Evolutionary conservation across 2,113 vertebrate genomes (phyloP).

Genomic region (Paedocypris sp.): DNA sequence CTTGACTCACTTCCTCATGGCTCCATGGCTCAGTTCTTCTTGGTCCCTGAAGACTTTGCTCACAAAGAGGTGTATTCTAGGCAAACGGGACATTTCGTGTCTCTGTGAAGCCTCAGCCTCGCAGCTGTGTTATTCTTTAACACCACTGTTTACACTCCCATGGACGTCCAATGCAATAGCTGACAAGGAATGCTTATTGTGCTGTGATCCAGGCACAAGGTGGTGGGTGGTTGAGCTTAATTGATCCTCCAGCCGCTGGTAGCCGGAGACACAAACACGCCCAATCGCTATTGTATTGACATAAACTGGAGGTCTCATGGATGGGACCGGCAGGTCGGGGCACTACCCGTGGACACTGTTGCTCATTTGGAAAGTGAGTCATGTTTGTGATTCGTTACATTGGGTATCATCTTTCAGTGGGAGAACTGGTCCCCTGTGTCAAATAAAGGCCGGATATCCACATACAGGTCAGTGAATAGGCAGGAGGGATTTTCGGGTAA

Average conservation of each 20-base stretch:
- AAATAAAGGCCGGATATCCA: conserved; percentile 93
- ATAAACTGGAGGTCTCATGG: conserved; percentile 72
- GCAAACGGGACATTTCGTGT: conserved; percentile 75
- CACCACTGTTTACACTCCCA: conserved; percentile 63
- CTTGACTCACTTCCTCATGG: conserved; percentile 33
- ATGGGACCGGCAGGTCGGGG: conserved; percentile 48
- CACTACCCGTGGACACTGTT: conserved; percentile 62
- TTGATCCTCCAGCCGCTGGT: conserved; percentile 94
- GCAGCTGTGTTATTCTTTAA: conserved; percentile 90
- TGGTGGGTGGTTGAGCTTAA: conserved; percentile 68
- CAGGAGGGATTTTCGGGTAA: conserved; percentile 68
- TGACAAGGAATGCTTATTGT: conserved; percentile 39
- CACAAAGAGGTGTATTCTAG: conserved; percentile 52
- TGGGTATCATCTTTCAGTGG: conserved; percentile 97
- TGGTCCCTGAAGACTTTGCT: conserved; percentile 44
- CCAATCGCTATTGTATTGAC: conserved; percentile 86
- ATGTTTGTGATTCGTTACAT: conserved; percentile 93
- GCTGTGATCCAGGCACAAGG: conserved; percentile 34
- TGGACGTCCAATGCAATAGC: conserved; percentile 66
- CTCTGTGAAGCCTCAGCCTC: conserved; percentile 76
- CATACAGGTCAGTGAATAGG: conserved; percentile 79
- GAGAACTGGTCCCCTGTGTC: conserved; percentile 88
- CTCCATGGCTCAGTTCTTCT: conserved; percentile 44
- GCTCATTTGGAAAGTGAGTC: conserved; percentile 92
- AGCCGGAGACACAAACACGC: conserved; percentile 87